Evolutionary conservation across 1,140 invertebrate genomes (phyloP), one percentile per base, ranked within the genome.

Genomic region (Nebria ingens): DNA sequence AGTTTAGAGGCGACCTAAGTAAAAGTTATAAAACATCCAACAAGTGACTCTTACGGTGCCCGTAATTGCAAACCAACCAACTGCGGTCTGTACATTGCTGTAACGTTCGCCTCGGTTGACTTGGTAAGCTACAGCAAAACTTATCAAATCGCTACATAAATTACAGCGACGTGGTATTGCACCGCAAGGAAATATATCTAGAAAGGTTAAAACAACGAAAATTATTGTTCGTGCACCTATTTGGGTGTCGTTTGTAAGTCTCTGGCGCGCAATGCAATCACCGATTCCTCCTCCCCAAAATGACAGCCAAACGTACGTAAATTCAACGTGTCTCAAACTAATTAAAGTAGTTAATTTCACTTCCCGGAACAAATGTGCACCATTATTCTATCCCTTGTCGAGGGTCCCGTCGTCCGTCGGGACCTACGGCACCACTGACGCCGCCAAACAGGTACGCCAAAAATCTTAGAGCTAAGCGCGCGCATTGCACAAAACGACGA

Each of bases 311-410:
- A 58, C 62, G 57, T 64, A 63, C 63, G 64, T 68, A 68, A 68
- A 68, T 68, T 66, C 60, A 65, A 67, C 62, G 64, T 68, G 66
- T 67, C 65, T 64, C 67, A 60, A 68, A 68, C 65, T 68, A 68
- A 68, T 68, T 68, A 68, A 68, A 67, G 65, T 65, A 68, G 67
- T 68, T 68, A 68, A 68, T 68, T 68, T 59, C 61, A 59, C 56
- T 64, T 63, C 63, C n/a, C 63, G 63, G 63, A 67, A 67, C 65
- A 61, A 67, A 67, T 65, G 64, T 55, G 57, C 45, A 21, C 64
- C 59, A 63, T 67, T 67, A 67, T 60, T 67, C 61, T 61, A 65
- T 61, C 61, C 56, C 59, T 53, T 51, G 19, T 55, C 40, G 40
- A 45, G 40, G 40, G 40, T 45, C 15, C 40, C 40, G 40, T 17